Conservation (phyloP, 2,888 invertebrate genomes). For the Notodonta ziczac region DNA sequence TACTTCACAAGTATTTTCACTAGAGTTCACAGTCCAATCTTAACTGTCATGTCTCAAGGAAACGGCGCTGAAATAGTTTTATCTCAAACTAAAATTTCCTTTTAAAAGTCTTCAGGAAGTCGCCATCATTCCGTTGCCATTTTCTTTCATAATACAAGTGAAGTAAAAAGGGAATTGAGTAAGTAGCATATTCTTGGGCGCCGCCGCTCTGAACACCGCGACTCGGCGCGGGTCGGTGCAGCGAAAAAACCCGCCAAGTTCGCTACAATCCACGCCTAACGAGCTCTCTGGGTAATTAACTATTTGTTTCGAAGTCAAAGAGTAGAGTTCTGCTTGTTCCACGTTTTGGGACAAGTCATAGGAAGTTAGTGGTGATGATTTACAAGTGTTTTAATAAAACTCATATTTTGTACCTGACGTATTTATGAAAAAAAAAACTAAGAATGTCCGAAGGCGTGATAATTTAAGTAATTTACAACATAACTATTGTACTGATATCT, state of each 20-base stretch:
- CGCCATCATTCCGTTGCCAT: slow-evolving; percentile 7
- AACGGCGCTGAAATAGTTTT: neutral
- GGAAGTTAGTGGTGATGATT: slow-evolving; percentile 10
- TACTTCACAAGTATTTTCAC: too few relatives aligned
- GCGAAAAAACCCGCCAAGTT: slow-evolving; percentile 51
- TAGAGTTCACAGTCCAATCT: neutral
- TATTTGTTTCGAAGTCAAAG: slow-evolving; percentile 80
- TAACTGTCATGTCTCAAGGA: neutral
- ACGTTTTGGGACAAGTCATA: slow-evolving; percentile 27
- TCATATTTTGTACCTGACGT: too few relatives aligned
- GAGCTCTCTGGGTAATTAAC: slow-evolving; percentile 79
- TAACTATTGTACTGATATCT: too few relatives aligned
- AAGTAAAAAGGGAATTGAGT: slow-evolving; percentile 13
- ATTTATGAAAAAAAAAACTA: too few relatives aligned
- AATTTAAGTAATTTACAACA: too few relatives aligned
- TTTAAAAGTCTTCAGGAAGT: slow-evolving; percentile 5
- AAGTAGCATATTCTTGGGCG: slow-evolving; percentile 39
- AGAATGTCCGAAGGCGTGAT: too few relatives aligned
- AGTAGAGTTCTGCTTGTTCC: slow-evolving; percentile 59
- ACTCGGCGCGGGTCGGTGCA: slow-evolving; percentile 34
- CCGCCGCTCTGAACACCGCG: slow-evolving; percentile 35
- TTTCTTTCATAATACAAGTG: slow-evolving; percentile 13
- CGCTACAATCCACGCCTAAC: slow-evolving; percentile 73
- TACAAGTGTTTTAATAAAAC: neutral
- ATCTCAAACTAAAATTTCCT: neutral